A percentile compares a stretch with the other conserved stretches of the same genome.
These are phyloP conservation scores for human DNA, from an alignment of 2,113 vertebrate species.

Conservation along the genomic window DNA sequence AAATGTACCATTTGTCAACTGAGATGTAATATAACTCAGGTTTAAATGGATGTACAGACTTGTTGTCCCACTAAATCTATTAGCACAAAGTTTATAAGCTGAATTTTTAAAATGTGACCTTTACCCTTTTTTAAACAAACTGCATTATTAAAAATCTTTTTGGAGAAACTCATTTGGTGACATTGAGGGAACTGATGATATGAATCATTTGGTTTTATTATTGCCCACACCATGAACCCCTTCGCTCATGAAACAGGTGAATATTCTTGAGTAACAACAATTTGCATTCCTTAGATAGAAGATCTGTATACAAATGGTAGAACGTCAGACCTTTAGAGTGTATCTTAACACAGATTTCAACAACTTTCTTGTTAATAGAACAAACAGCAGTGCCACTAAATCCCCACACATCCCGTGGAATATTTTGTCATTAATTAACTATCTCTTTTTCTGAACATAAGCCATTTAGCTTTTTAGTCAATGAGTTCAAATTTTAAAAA, in stretches of 20 bases:
- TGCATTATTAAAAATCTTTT: constrained; percentile 32
- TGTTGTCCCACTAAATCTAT: not conserved
- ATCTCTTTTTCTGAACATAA: not conserved
- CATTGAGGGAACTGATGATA: not conserved
- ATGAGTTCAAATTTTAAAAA: not conserved
- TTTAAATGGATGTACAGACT: not conserved
- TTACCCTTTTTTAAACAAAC: not conserved
- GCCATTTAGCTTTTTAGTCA: not conserved
- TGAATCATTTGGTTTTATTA: not conserved
- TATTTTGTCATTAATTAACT: constrained; percentile 33
- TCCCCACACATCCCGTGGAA: not conserved
- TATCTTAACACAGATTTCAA: constrained; percentile 7
- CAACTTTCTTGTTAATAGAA: not conserved
- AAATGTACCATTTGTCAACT: not conserved
- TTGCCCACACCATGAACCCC: not conserved
- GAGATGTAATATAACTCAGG: not conserved
- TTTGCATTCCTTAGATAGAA: constrained; percentile 28
- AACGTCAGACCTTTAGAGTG: not conserved
- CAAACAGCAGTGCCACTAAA: not conserved
- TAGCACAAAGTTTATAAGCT: not conserved
- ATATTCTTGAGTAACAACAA: not conserved
- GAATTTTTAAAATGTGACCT: not conserved
- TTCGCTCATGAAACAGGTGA: not conserved
- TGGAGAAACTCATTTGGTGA: not conserved
- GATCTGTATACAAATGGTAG: not conserved